Base-by-base conservation (phyloP, 2,113 vertebrate genomes). In the Bucco capensis region DNA sequence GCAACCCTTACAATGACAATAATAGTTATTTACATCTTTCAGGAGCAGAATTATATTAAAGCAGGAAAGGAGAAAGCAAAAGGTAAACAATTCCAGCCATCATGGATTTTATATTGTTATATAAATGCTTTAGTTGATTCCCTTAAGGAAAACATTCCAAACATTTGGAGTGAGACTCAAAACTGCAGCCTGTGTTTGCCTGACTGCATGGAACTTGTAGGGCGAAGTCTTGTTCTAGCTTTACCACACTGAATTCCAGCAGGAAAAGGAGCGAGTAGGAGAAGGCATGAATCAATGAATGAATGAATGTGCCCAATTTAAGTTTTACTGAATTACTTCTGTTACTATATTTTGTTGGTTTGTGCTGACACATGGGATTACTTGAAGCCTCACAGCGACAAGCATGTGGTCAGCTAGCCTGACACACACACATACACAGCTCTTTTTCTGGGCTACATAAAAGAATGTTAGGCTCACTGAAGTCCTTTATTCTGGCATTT, bases 61-160 rank as follows among this genome's bases (percentile, higher is more conserved):
- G 83, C 98, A 97, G 75, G 98, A 98, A 91, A 97, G 95, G 23
- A 99, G 97, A 96, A 99, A 98, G 81, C 99, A 99, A 93, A 98
- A 95, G 96, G 98, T 98, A 95, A 97, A 62, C 12, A 4, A 14
- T 73, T 58, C 35, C 60, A 72, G 54, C 40, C 22, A 19, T 58
- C 31, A 18, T 72, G 56, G 10, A 37, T 91, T 75, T 80, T 60
- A 30, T 67, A 64, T 31, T 33, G 14, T 79, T 88, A 30, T 27
- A 19, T 38, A 60, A 46, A 92, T 69, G 6, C 6, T 92, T 82
- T 25, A 60, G 37, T 54, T 50, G 24, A 23, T 44, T 84, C 65
- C 75, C 23, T 69, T 33, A 37, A 6, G 33, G 66, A 60, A 92
- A 56, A 54, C 46, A 58, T 86, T 71, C 60, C 73, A 61, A 62